Evolutionary conservation across 1,140 invertebrate species (phyloP).

Genomic region (Diachasmimorpha longicaudata): DNA sequence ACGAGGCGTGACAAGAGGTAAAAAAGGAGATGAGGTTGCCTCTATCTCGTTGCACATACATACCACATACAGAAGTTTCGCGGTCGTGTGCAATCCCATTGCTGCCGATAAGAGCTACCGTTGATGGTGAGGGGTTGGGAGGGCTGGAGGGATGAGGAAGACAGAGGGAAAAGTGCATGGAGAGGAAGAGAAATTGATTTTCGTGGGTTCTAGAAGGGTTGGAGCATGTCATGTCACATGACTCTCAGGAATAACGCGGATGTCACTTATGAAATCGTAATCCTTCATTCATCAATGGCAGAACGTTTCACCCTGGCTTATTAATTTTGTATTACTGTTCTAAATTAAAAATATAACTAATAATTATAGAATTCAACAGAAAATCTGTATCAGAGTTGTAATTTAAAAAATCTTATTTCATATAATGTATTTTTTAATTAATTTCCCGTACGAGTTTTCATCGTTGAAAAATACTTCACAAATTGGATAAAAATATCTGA

Average conservation of each 20-base stretch:
- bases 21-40: background rate
- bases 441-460: no score
- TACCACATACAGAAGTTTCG: background rate
- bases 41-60: background rate
- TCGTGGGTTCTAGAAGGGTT: background rate
- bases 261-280: background rate
- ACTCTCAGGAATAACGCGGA: no score
- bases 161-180: background rate
- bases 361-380: no score
- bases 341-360: no score
- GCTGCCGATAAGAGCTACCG: conserved; percentile 10
- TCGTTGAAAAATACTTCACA: no score
- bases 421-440: no score
- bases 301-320: background rate
- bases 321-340: no score
- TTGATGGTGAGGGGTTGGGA: no score
- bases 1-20: background rate
- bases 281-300: background rate
- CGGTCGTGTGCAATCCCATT: background rate
- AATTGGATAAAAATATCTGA: no score
- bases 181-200: conserved; percentile 13
- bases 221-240: background rate
- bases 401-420: no score
- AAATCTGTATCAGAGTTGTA: no score
- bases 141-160: background rate